phyloP scores from a whole-genome alignment of 2,113 vertebrate genomes.

The Hypanus sabinus region DNA sequence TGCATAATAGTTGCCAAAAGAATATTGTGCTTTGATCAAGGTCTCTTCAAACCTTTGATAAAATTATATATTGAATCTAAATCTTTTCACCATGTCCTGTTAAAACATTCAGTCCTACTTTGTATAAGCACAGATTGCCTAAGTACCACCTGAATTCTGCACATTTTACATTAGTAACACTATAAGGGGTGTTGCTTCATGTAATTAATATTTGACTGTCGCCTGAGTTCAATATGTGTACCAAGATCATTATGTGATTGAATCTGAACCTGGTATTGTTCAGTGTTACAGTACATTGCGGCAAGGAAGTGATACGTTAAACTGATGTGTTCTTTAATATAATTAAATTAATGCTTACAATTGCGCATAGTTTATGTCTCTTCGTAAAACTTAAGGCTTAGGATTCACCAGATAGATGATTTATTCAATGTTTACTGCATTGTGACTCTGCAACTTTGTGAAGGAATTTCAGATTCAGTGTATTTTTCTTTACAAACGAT shows the following conservation, averaged over 20 bases:
- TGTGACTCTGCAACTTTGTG: background rate
- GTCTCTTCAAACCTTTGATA: background rate
- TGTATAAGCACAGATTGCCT: background rate
- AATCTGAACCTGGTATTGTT: background rate
- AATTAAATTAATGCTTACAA: background rate
- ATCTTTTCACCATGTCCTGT: background rate
- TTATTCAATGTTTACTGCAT: background rate
- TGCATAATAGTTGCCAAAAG: background rate
- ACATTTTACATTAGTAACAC: background rate
- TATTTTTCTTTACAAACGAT: background rate
- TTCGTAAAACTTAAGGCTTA: background rate
- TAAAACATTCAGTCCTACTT: background rate
- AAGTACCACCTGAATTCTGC: background rate
- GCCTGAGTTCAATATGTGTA: background rate
- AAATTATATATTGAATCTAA: background rate
- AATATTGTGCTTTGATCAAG: slow-evolving; percentile 3
- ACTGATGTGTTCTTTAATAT: background rate
- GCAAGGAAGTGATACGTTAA: background rate
- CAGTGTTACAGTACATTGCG: background rate
- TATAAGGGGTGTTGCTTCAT: background rate
- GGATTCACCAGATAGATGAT: background rate
- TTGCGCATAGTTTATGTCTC: background rate
- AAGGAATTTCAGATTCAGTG: background rate
- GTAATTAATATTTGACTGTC: background rate
- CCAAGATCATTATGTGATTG: background rate